These are phyloP conservation scores for Neostethus bicornis DNA, from an alignment of 2,797 vertebrate genomes.

Conservation along the genomic window DNA sequence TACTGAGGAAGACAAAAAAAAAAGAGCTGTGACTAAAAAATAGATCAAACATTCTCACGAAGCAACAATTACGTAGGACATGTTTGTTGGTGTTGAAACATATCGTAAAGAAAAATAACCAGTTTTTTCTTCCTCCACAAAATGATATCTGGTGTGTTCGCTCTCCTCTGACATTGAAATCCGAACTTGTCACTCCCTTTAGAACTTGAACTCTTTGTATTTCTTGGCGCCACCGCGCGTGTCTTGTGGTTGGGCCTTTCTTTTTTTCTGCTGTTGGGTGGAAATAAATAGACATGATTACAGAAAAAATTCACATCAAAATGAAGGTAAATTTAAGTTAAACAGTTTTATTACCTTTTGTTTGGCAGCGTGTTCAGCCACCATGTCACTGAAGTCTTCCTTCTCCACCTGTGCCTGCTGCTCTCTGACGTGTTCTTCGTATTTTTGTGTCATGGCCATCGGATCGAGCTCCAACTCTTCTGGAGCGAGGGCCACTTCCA, in stretches of 20 bases:
- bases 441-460: conserved; percentile 96
- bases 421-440: conserved; percentile 92
- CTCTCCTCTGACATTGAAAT: conserved; percentile 30
- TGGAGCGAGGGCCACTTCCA: conserved; percentile 91
- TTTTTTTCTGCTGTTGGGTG: conserved; percentile 88
- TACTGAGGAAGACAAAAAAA: conserved; percentile 26
- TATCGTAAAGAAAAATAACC: conserved; percentile 17
- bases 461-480: conserved; percentile 95
- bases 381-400: conserved; percentile 98
- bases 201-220: conserved; percentile 97
- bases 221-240: conserved; percentile 89
- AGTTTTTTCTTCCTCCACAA: conserved; percentile 3
- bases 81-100: conserved; percentile 1
- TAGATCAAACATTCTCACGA: conserved; percentile 11
- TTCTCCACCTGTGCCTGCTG: conserved; percentile 97
- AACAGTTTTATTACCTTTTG: conserved; percentile 85
- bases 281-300: background rate
- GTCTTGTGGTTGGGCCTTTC: conserved; percentile 92
- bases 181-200: conserved; percentile 40
- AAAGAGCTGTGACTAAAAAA: conserved; percentile 30
- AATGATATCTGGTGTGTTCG: conserved; percentile 23
- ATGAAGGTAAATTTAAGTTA: background rate
- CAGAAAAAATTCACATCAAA: background rate
- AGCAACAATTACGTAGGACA: conserved; percentile 9
- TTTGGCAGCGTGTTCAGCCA: conserved; percentile 94